Base-by-base conservation (phyloP, 2,797 vertebrate species). In the Cyprinella venusta region DNA sequence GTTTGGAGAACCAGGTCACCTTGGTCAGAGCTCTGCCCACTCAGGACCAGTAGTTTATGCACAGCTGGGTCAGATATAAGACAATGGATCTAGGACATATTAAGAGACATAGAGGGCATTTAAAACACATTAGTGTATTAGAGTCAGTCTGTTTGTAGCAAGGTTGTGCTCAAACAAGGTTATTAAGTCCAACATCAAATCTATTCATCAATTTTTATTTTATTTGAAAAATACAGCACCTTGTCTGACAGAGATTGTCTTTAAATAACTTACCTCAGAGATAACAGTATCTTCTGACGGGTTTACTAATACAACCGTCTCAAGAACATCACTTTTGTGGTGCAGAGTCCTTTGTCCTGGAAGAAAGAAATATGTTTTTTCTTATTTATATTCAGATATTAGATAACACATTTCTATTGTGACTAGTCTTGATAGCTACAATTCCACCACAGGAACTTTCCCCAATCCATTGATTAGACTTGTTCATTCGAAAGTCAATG, bases 331-430 rank as follows among this genome's bases (percentile, higher is more conserved):
- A 86, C 97, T 98, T 85, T 89, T 95, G 92, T 99, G 97, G 91
- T 96, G 96, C 52, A 99, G 96, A 85, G 95, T 99, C 94, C 97
- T 96, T 93, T 99, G 97, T 91, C 98, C 98, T 99, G 92, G 24
- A 90, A 82, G 63, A 90, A 81, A 87, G 12, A 87, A 33, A 74
- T 15, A 68, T 36, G 65, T 0, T 8, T 36, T 77, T 84, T 86
- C 21, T 76, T 54, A 42, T 15, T 75, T 6, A 36, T 52, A 36
- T 15, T 82, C 30, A 59, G 33, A 42, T 42, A 24, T 7, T 76
- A 56, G 19, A 12, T 59, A 9, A 59, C 33, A 40, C 56, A 59
- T 40, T 59, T 24, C 7, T 16, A 24, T 76, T 76, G 33, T 61
- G 8, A 76, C 36, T 18, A 16, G n/a, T 42, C 15, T 59, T 1